Evolutionary conservation across 2,888 invertebrate species (phyloP), one percentile per base, ranked within the genome.

Genomic region (Terebella lapidaria): DNA sequence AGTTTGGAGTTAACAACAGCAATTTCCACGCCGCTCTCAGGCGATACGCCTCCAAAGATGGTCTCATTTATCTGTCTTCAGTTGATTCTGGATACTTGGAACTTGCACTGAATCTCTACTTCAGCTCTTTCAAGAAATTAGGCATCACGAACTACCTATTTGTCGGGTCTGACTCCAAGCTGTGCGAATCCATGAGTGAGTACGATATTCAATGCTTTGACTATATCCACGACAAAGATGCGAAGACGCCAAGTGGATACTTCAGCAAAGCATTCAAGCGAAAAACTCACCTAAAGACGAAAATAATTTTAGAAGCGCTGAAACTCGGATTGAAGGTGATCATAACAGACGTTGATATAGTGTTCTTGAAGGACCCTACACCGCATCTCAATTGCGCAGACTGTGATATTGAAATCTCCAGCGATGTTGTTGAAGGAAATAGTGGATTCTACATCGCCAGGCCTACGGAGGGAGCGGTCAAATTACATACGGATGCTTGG

Each of bases 201-300:
- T 25, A 22, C 15, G 49, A 35, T n/a, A 47, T 55, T 18, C 28
- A 45, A 15, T 22, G 30, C 35, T 51, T 57, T 22, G 52, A 52
- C 49, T 27, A 27, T 1, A 20, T 52, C 24, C 20, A 58, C 27
- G 54, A 30, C 52, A 54, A 22, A 2, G 35, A 54, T 3, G 54
- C 42, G 0, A 10, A 25, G n/a, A 25, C 22, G 20, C 15, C 55
- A 18, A 64, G 61, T 35, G 52, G 52, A 1, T 65, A 49, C n/a
- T 56, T 54, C 5, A 58, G 56, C 2, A 27, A 18, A 15, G 62
- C 47, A 1, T 65, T 65, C 54, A 51, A 20, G 2, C 28, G 63
- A 20, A 65, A 65, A 52, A 63, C 63, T 5, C 63, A 63, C 54
- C 42, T 60, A 20, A 65, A 65, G 30, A 65, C 63, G 0, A 62